phyloP scores from a whole-genome alignment of 64 coral and sea anemone genomes.

The Montipora sp. region DNA sequence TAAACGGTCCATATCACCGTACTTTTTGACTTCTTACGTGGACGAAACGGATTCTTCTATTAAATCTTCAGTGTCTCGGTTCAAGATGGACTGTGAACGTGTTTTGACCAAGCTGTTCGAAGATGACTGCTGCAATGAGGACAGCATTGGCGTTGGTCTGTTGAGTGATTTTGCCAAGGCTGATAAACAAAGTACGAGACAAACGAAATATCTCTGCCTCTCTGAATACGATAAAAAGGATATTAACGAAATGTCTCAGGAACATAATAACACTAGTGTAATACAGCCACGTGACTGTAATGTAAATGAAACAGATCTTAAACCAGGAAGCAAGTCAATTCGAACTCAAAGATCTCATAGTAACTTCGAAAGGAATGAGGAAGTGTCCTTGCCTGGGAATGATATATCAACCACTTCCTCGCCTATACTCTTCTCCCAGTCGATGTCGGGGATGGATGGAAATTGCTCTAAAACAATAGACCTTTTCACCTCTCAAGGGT shows the following conservation, averaged over 20 bases:
- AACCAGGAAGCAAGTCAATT: background rate
- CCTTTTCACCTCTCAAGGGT: background rate
- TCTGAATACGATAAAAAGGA: background rate
- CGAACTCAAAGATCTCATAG: background rate
- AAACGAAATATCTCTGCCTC: background rate
- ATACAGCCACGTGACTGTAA: background rate
- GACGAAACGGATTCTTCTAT: background rate
- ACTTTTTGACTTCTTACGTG: background rate
- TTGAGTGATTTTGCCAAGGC: background rate
- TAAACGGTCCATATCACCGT: background rate
- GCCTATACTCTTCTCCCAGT: constrained; percentile 18
- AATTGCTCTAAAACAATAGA: background rate
- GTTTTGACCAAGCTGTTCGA: background rate
- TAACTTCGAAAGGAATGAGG: background rate
- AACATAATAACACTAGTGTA: background rate
- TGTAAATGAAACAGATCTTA: background rate
- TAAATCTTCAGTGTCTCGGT: background rate
- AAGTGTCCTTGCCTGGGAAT: background rate
- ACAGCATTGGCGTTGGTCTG: background rate
- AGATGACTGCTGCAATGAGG: background rate
- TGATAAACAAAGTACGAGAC: background rate
- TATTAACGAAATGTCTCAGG: background rate
- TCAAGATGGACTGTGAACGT: background rate
- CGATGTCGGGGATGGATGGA: background rate
- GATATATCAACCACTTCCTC: background rate